A percentile compares a stretch with the other conserved stretches of the same genome.
Conservation (phyloP, 2,113 vertebrate species). For the Megalops atlanticus region DNA sequence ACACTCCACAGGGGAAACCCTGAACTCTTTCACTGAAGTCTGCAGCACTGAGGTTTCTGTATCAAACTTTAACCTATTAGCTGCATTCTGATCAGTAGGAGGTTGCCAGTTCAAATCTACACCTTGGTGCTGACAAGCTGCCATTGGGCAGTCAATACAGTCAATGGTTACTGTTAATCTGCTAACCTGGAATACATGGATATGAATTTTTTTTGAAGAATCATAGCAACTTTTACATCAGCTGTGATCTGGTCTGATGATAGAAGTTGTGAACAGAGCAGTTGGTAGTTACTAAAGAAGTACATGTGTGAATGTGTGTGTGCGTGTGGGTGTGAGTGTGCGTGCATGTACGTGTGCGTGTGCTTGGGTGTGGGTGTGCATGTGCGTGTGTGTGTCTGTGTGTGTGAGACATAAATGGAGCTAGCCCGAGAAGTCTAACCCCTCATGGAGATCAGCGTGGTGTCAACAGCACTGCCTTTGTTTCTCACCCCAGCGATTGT, state of each 20-base stretch:
- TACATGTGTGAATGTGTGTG: background rate
- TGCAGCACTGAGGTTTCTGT: background rate
- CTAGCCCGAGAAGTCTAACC: background rate
- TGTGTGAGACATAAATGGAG: background rate
- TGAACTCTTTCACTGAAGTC: slow-evolving; percentile 53
- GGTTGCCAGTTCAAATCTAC: background rate
- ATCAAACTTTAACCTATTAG: background rate
- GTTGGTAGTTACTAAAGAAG: too few species aligned
- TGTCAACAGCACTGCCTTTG: slow-evolving; percentile 59
- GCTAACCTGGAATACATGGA: too few species aligned
- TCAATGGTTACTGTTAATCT: too few species aligned
- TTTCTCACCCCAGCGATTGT: slow-evolving; percentile 59
- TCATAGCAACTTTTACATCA: too few species aligned
- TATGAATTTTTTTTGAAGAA: too few species aligned
- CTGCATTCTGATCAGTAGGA: background rate
- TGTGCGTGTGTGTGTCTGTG: background rate
- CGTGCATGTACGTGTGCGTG: background rate
- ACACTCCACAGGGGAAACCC: slow-evolving; percentile 62
- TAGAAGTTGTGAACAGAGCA: too few species aligned
- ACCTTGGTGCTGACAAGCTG: too few species aligned
- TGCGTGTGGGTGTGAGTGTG: background rate
- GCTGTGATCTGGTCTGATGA: too few species aligned
- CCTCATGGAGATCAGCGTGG: slow-evolving; percentile 46
- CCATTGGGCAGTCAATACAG: too few species aligned
- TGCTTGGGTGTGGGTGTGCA: background rate